A percentile compares a stretch with the other conserved stretches of the same genome.
Evolutionary conservation across 1,140 invertebrate species (phyloP).

Genomic region (Formica exsecta): DNA sequence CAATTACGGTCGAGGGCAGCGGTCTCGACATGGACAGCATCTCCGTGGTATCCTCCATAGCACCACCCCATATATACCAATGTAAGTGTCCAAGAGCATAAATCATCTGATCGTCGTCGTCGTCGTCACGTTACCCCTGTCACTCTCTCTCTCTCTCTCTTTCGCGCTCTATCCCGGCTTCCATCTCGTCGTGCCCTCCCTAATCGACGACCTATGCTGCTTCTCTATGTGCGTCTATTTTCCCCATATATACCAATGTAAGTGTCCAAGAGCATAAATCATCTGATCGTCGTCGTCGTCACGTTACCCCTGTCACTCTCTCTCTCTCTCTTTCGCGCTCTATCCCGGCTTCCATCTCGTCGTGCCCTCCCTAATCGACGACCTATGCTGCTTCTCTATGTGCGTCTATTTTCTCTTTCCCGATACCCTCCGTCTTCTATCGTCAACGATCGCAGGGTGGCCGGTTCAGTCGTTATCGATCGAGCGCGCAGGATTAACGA

Average conservation of each 20-base stretch:
- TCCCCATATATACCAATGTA: too few relatives aligned
- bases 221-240: constrained; percentile 30
- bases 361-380: neutral
- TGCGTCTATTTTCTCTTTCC: constrained; percentile 30
- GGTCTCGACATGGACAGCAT: constrained; percentile 91
- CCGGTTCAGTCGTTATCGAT: neutral
- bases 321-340: neutral
- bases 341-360: neutral
- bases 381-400: constrained; percentile 36
- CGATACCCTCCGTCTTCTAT: neutral
- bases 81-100: constrained; percentile 88
- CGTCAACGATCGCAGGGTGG: constrained; percentile 11
- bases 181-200: neutral
- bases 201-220: constrained; percentile 17
- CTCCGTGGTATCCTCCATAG: constrained; percentile 91
- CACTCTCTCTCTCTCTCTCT: constrained; percentile 11
- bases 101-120: constrained; percentile 71
- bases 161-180: neutral
- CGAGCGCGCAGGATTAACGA: neutral
- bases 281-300: constrained; percentile 40
- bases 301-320: constrained; percentile 16
- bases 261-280: too few relatives aligned
- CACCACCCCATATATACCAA: constrained; percentile 92
- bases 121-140: neutral
- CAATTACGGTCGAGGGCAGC: constrained; percentile 89